phyloP scores from a whole-genome alignment of 2,113 vertebrate genomes.

The Caretta caretta region DNA sequence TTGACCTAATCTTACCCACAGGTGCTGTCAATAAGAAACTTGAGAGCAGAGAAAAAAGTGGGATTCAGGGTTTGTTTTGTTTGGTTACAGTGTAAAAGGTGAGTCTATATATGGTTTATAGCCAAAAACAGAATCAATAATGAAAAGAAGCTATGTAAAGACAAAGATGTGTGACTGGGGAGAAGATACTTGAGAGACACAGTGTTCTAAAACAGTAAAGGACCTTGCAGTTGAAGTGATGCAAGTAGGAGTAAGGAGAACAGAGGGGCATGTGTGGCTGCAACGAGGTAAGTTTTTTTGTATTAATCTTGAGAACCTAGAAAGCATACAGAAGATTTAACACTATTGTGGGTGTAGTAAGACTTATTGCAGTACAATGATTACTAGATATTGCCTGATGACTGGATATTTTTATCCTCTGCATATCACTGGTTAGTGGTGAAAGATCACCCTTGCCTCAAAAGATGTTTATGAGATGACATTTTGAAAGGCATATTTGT shows the following conservation, averaged over 20 bases:
- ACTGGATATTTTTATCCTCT: accelerated
- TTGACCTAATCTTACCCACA: background rate
- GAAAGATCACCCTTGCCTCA: accelerated
- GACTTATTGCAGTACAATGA: accelerated
- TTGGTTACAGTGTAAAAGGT: background rate
- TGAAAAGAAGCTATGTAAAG: background rate
- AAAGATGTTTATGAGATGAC: background rate
- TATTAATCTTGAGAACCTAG: background rate
- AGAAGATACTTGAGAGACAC: background rate
- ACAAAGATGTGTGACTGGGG: background rate
- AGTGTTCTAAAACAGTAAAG: accelerated
- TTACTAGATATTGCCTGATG: background rate
- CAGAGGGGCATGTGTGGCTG: background rate
- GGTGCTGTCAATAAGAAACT: background rate
- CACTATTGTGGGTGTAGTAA: background rate
- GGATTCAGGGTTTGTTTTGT: background rate
- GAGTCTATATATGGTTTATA: background rate
- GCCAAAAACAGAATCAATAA: background rate
- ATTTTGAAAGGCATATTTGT: accelerated
- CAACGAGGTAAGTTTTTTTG: background rate
- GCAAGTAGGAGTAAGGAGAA: background rate
- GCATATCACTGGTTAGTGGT: accelerated
- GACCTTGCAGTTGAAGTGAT: background rate
- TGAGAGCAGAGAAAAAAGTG: background rate
- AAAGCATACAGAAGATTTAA: background rate